Percentiles rank a stretch among this genome's conserved stretches.
These are phyloP conservation scores for Falcunculus frontatus DNA, from an alignment of 2,113 vertebrate genomes.

Conservation along the genomic window DNA sequence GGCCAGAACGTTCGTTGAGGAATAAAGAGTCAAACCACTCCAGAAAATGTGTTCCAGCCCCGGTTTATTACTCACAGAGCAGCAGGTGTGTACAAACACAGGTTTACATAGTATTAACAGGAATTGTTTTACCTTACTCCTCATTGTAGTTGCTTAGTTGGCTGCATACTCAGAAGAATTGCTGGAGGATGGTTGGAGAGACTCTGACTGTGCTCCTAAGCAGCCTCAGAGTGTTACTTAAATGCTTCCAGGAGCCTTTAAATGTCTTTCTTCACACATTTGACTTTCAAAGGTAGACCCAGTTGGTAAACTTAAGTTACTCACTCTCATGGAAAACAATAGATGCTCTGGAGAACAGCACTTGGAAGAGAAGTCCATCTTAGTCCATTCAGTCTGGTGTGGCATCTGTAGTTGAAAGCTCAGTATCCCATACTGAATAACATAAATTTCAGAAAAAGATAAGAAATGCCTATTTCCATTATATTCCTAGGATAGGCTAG, in stretches of 20 bases:
- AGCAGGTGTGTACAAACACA: conserved; percentile 75
- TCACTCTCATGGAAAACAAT: background rate
- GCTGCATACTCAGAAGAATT: background rate
- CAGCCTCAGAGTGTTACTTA: background rate
- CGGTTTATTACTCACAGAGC: conserved; percentile 69
- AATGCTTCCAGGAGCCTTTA: background rate
- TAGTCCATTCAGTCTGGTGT: background rate
- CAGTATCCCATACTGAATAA: background rate
- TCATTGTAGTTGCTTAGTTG: background rate
- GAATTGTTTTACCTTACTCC: conserved; percentile 24
- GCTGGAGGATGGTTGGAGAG: background rate
- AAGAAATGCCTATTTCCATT: background rate
- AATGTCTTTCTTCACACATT: background rate
- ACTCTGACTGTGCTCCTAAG: background rate
- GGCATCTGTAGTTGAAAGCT: background rate
- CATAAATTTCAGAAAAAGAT: background rate
- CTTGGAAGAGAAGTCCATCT: background rate
- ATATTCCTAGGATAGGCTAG: background rate
- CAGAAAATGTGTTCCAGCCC: conserved; percentile 68
- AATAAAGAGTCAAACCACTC: conserved; percentile 70
- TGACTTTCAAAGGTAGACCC: background rate
- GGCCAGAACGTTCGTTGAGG: conserved; percentile 71
- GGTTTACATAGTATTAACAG: conserved; percentile 51
- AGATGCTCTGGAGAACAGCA: background rate
- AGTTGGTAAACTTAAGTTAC: background rate